Evolutionary conservation across 2,113 vertebrate genomes (phyloP), one percentile per base, ranked within the genome.

Genomic region (Lathamus discolor): DNA sequence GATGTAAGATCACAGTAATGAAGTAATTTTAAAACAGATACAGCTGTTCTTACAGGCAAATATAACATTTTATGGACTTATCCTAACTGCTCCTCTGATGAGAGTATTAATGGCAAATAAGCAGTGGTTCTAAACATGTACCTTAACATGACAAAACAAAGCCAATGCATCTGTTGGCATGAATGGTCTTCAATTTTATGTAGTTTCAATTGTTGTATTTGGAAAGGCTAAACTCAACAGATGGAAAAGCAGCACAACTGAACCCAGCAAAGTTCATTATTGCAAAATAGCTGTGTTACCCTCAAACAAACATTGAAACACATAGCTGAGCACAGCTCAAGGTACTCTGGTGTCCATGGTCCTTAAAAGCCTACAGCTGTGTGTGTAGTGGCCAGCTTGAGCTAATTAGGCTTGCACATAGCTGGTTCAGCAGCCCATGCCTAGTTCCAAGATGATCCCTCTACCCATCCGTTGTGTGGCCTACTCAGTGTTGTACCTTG

Each of bases 361-460:
- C 44, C 31, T 49, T 43, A 20, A 41, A 73, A 49, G 5, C 29
- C 41, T 27, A 31, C 17, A 49, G 49, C 49, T 20, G 16, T 49
- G 19, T 35, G 51, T 18, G 11, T 6, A 7, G 59, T 19, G 51
- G 41, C 41, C 48, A 35, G 25, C 49, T 57, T 27, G 43, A 74
- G 59, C 20, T 35, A 1, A 13, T 57, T 17, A 22, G 76, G 43
- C 31, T 49, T 31, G 25, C 16, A 7, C 0, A 1, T 20, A 17
- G 49, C 49, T 35, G 31, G 8, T 14, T 28, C 62, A 49, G 72
- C 29, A 8, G 16, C 19, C 35, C 11, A 9, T 3, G 39, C 8
- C 23, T 23, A 13, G 66, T 16, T 48, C n/a, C 19, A 4, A 2
- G 41, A 5, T 18, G 33, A 33, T n/a, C 17, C 11, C 18, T 70